Percentiles rank a stretch among this genome's conserved stretches.
phyloP scores from a whole-genome alignment of 2,888 invertebrate species.

The Hirtodrosophila alboralis region DNA sequence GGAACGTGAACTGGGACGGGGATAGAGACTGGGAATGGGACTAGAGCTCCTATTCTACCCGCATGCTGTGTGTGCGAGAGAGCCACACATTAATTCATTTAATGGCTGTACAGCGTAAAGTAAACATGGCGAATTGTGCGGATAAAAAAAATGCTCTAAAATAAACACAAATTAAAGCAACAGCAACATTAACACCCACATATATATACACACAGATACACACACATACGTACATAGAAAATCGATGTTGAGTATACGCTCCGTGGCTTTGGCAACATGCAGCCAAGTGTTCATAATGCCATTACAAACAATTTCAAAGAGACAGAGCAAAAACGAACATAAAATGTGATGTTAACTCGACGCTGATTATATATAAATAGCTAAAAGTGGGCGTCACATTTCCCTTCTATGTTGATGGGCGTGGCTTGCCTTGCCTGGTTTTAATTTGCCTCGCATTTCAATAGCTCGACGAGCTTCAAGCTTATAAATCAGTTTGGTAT shows the following conservation, averaged over 20 bases:
- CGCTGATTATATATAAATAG: conserved; percentile 70
- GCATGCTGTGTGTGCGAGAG: conserved; percentile 9
- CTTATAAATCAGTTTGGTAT: conserved; percentile 34
- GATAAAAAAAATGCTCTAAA: conserved; percentile 32
- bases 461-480: conserved; percentile 31
- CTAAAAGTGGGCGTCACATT: conserved; percentile 18
- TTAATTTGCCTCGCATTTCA: conserved; percentile 52
- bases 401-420: neutral
- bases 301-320: conserved; percentile 65
- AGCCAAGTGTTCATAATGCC: conserved; percentile 70
- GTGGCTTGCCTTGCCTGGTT: conserved; percentile 8
- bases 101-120: conserved; percentile 56
- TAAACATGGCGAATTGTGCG: conserved; percentile 24
- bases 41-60: conserved; percentile 1
- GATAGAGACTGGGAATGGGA: neutral
- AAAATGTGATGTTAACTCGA: conserved; percentile 43
- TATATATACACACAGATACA: conserved; percentile 3
- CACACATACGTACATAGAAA: conserved; percentile 41
- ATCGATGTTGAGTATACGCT: conserved; percentile 49
- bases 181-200: conserved; percentile 13
- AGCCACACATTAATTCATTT: conserved; percentile 67
- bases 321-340: conserved; percentile 36
- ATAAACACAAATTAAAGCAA: conserved; percentile 58
- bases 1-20: neutral
- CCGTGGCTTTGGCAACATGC: conserved; percentile 35